Evolutionary conservation across 2,888 invertebrate genomes (phyloP), one percentile per base, ranked within the genome.

Genomic region (Drosophila emarginata): DNA sequence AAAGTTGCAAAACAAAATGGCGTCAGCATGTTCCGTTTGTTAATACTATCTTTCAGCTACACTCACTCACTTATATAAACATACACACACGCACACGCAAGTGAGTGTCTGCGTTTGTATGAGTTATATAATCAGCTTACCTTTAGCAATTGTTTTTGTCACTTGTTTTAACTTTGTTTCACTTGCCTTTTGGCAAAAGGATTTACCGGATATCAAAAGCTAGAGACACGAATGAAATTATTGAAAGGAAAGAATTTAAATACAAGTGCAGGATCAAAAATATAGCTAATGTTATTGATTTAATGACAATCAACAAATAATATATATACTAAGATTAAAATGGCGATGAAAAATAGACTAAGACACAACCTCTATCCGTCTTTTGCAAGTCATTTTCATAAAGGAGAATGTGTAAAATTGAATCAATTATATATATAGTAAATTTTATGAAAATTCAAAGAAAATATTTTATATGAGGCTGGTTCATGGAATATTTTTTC

Each of bases 1-100:
- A 87, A 87, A 87, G 80, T 86, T 87, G 62, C 60, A 72, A 80
- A 85, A 75, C 86, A 86, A 85, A 86, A 82, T 84, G 83, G 80
- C 86, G 80, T 74, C 78, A 87, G 74, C 74, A 61, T 68, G 84
- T 64, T 72, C 64, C 64, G 59, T 75, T 67, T 72, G 68, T 84
- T 84, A 79, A 79, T 78, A 75, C 82, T 77, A 79, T 85, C 77
- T 70, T 59, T 69, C 63, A 56, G 32, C 56, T 61, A 71, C 71
- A 66, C 53, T 40, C 64, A 57, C 70, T 52, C 32, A 45, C 37
- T 60, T 28, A 18, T 23, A 36, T 51, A 52, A 36, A 9, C 28
- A 21, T 21, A 14, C 64, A 50, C 21, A 54, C 21, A 37, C 45
- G 50, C 40, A 52, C 7, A 53, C 58, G 28, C 32, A 1, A 9